These are phyloP conservation scores for Synanthedon formicaeformis DNA, from an alignment of 2,888 invertebrate genomes.

Conservation along the genomic window DNA sequence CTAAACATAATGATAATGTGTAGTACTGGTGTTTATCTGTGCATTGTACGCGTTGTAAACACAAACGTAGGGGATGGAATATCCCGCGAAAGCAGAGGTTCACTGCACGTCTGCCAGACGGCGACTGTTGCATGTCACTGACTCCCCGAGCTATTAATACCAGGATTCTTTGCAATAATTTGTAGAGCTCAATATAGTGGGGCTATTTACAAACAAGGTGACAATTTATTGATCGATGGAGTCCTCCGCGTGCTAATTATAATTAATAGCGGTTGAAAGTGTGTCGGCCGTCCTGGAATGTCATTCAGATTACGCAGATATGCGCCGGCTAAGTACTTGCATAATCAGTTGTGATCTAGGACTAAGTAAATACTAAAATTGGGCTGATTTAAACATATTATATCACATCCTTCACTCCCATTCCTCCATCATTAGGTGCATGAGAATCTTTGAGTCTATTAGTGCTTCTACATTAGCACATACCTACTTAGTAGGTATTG, in stretches of 20 bases:
- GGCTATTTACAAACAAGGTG: constrained; percentile 51
- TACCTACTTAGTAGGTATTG: no score
- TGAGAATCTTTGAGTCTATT: no score
- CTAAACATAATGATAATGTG: no score
- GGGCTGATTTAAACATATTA: no score
- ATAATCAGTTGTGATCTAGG: no score
- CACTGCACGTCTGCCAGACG: constrained; percentile 17
- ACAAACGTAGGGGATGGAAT: constrained; percentile 19
- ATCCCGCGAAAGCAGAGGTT: constrained; percentile 16
- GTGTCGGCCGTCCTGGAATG: constrained; percentile 23
- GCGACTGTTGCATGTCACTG: constrained; percentile 32
- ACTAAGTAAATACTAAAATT: no score
- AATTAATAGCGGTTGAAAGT: constrained; percentile 48
- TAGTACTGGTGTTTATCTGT: background rate
- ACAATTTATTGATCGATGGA: constrained; percentile 52
- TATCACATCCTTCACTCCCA: no score
- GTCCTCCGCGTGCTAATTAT: constrained; percentile 37
- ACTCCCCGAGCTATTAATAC: constrained; percentile 35
- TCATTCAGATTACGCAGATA: background rate
- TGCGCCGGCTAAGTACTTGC: no score
- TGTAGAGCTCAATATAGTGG: constrained; percentile 33
- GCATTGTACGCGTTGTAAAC: background rate
- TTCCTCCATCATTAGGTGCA: no score
- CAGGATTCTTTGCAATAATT: constrained; percentile 32
- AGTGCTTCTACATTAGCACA: no score